Conservation (phyloP, 2,888 invertebrate species). For the Hartigia nigra region DNA sequence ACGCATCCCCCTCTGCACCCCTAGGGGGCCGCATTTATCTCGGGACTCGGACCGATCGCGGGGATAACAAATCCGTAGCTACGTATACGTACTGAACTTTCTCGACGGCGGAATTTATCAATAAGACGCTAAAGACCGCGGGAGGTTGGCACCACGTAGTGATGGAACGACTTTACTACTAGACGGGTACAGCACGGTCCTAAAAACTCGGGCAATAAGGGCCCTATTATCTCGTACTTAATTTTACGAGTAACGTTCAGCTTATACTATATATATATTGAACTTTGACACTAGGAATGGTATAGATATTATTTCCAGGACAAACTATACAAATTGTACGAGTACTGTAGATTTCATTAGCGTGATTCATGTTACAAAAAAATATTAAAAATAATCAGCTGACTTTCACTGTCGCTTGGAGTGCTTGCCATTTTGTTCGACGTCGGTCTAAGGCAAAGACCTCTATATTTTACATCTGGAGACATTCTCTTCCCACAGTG, state of each 20-base stretch:
- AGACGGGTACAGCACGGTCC: not conserved
- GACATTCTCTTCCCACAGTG: not conserved
- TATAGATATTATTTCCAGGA: constrained; percentile 62
- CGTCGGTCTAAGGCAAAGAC: not conserved
- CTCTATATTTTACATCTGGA: not conserved
- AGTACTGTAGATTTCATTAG: constrained; percentile 45
- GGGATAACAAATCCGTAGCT: constrained; percentile 56
- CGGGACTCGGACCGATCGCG: constrained; percentile 46
- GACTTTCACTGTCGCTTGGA: constrained; percentile 6
- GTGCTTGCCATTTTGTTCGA: constrained; percentile 20
- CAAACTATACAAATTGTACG: constrained; percentile 49
- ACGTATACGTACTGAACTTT: constrained; percentile 21
- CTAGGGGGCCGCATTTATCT: constrained; percentile 58
- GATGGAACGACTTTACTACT: constrained; percentile 14
- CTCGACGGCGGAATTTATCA: constrained; percentile 44
- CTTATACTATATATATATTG: not conserved
- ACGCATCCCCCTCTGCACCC: constrained; percentile 36
- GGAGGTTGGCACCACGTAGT: constrained; percentile 25
- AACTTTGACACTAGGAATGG: not conserved
- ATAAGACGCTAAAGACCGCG: constrained; percentile 23
- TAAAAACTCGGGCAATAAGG: not conserved
- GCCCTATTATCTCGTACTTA: not conserved
- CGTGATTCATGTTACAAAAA: constrained; percentile 57
- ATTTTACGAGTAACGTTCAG: not conserved
- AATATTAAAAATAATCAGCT: constrained; percentile 38